Conservation (phyloP, 2,888 invertebrate genomes). For the Microplitis deprimator region DNA sequence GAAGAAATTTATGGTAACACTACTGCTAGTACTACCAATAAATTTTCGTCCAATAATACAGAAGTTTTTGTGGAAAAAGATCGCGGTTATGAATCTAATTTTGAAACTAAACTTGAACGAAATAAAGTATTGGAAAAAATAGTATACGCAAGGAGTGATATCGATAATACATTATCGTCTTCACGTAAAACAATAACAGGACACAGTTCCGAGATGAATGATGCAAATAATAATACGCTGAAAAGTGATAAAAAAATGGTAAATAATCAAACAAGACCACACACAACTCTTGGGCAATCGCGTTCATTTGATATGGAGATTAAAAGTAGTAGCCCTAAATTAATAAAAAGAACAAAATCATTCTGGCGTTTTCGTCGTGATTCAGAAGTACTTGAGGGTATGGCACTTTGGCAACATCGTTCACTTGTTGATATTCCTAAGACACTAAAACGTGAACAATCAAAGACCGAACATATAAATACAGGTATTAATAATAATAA, state of each 20-base stretch:
- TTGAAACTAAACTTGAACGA: constrained; percentile 68
- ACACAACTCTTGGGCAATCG: constrained; percentile 58
- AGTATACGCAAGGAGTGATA: constrained; percentile 47
- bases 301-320: constrained; percentile 73
- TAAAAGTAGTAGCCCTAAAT: constrained; percentile 68
- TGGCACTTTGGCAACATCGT: constrained; percentile 89
- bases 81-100: constrained; percentile 69
- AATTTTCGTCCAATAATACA: constrained; percentile 48
- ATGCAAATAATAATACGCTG: constrained; percentile 65
- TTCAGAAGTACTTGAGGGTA: constrained; percentile 86
- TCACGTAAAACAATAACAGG: constrained; percentile 14
- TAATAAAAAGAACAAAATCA: constrained; percentile 86
- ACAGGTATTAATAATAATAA: background rate
- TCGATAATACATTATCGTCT: constrained; percentile 47
- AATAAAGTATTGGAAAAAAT: constrained; percentile 62
- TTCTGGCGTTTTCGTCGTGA: constrained; percentile 87
- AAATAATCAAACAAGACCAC: constrained; percentile 73
- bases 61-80: constrained; percentile 62
- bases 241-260: constrained; percentile 69
- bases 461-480: constrained; percentile 68
- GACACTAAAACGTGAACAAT: constrained; percentile 73
- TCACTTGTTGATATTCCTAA: constrained; percentile 83
- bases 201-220: constrained; percentile 57
- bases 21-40: constrained; percentile 52
- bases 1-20: constrained; percentile 67